Evolutionary conservation across 1,140 invertebrate species (phyloP).

Genomic region (Prorops nasuta): DNA sequence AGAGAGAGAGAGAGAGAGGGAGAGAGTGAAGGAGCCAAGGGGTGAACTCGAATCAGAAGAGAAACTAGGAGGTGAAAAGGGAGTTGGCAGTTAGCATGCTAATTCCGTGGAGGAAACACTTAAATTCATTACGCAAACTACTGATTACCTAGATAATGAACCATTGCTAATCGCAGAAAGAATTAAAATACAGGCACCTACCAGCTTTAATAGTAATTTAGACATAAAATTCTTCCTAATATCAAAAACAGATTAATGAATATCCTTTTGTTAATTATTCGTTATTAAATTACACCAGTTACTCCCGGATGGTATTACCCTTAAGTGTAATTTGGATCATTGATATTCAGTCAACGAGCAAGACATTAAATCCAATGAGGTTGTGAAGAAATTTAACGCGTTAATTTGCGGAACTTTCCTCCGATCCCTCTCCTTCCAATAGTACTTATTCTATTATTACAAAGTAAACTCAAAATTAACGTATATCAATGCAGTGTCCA

Average conservation of each 20-base stretch:
- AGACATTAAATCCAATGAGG: constrained; percentile 19
- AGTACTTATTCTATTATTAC: neutral
- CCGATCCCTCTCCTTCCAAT: constrained; percentile 14
- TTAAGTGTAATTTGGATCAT: constrained; percentile 34
- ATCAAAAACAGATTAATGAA: no score
- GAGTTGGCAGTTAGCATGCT: constrained; percentile 39
- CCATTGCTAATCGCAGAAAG: constrained; percentile 41
- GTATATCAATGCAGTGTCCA: no score
- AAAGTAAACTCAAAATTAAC: no score
- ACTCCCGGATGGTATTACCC: no score
- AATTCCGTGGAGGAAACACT: constrained; percentile 40
- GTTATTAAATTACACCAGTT: no score
- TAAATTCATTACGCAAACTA: constrained; percentile 44
- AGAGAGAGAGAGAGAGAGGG: constrained; percentile 9
- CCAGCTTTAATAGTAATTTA: neutral
- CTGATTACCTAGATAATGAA: constrained; percentile 43
- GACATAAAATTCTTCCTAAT: no score
- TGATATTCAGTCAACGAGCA: constrained; percentile 25
- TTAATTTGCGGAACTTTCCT: constrained; percentile 31
- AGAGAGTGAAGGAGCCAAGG: no score
- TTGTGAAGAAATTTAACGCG: constrained; percentile 31
- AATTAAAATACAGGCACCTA: constrained; percentile 13
- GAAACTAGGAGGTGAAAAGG: constrained; percentile 14
- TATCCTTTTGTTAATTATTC: no score
- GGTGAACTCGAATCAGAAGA: constrained; percentile 22